A percentile compares a stretch with the other conserved stretches of the same genome.
Evolutionary conservation across 1,140 invertebrate species (phyloP).

Genomic region (Saccostrea cuccullata): DNA sequence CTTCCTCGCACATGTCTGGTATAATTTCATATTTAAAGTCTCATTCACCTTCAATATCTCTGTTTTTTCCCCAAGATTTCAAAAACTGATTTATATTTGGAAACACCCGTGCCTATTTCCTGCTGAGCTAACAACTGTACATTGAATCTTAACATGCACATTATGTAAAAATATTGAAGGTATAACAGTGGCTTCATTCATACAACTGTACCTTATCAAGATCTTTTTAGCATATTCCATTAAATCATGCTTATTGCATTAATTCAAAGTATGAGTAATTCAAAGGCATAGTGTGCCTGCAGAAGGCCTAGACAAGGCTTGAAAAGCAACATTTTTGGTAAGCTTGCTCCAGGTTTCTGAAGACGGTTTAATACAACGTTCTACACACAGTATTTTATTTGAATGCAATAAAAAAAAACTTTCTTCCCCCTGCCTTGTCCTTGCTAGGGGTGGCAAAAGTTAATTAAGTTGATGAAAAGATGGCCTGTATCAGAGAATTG

Average conservation of each 20-base stretch:
- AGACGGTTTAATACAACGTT: not conserved
- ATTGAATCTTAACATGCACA: conserved; percentile 30
- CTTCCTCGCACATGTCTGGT: conserved; percentile 27
- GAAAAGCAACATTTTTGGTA: too few relatives aligned
- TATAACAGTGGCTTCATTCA: not conserved
- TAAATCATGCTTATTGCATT: too few relatives aligned
- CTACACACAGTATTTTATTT: not conserved
- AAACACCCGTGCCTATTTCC: not conserved
- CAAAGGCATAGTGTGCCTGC: too few relatives aligned
- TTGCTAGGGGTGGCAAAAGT: not conserved
- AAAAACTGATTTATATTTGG: conserved; percentile 30
- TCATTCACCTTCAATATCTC: conserved; percentile 22
- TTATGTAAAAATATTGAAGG: conserved; percentile 25
- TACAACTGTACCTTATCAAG: conserved; percentile 1
- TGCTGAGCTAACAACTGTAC: conserved; percentile 7
- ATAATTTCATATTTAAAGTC: conserved; percentile 35
- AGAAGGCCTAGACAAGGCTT: too few relatives aligned
- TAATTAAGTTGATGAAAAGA: conserved; percentile 32
- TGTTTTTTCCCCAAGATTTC: not conserved
- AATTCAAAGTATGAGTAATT: too few relatives aligned
- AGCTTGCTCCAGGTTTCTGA: not conserved
- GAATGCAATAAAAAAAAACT: not conserved
- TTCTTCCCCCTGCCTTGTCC: not conserved
- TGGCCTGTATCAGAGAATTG: not conserved
- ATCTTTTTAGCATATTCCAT: too few relatives aligned